phyloP scores from a whole-genome alignment of 2,797 vertebrate genomes.

The Cossypha niveicapilla region DNA sequence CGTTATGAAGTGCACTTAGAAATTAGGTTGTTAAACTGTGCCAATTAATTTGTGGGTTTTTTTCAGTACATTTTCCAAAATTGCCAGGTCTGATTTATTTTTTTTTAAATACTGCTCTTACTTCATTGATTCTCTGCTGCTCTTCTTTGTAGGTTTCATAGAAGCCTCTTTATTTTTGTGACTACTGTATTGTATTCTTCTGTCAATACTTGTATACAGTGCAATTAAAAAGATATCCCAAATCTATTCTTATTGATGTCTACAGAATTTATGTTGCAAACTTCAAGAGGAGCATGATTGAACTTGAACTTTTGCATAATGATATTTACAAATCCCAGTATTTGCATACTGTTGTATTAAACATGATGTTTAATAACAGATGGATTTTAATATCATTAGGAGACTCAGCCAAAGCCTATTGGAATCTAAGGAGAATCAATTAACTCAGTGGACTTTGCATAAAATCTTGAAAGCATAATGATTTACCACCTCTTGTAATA shows the following conservation, averaged over 20 bases:
- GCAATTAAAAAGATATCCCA: constrained; percentile 57
- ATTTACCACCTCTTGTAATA: background rate
- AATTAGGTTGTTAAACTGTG: constrained; percentile 74
- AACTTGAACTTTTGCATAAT: constrained; percentile 19
- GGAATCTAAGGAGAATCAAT: background rate
- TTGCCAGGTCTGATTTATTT: constrained; percentile 51
- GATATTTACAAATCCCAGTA: background rate
- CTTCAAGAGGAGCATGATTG: background rate
- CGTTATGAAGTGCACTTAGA: constrained; percentile 83
- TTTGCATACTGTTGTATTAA: constrained; percentile 5
- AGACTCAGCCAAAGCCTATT: background rate
- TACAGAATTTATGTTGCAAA: background rate
- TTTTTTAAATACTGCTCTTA: constrained; percentile 66
- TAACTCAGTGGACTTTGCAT: constrained; percentile 22
- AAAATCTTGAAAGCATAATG: constrained; percentile 11
- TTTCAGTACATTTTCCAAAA: constrained; percentile 62
- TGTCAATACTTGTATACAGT: constrained; percentile 66
- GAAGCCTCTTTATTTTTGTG: constrained; percentile 68
- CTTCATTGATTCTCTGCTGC: constrained; percentile 58
- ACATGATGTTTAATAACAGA: constrained; percentile 33
- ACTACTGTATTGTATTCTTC: constrained; percentile 65
- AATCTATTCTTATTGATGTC: background rate
- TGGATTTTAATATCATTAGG: constrained; percentile 37
- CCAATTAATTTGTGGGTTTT: constrained; percentile 48
- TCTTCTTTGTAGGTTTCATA: constrained; percentile 61